Evolutionary conservation across 2,797 vertebrate species (phyloP).

Genomic region (Enoplosus armatus): DNA sequence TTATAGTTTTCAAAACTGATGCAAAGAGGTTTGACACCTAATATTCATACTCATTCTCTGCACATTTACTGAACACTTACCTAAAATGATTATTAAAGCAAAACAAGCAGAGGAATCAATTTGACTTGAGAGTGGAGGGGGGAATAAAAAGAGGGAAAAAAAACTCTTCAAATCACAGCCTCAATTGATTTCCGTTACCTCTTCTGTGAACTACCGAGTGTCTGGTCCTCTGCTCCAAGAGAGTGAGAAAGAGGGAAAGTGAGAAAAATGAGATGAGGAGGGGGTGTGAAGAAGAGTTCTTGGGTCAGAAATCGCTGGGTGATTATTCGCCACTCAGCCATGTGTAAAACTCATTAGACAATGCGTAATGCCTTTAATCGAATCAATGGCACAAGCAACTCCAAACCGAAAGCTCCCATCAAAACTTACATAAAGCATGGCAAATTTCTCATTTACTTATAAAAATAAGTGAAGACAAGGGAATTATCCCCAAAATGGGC

Average conservation of each 20-base stretch:
- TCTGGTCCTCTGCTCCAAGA: slow-evolving; percentile 66
- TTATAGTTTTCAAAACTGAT: slow-evolving; percentile 77
- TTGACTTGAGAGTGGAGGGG: slow-evolving; percentile 67
- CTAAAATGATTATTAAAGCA: slow-evolving; percentile 86
- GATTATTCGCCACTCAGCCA: slow-evolving; percentile 98
- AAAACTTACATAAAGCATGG: slow-evolving; percentile 87
- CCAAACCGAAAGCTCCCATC: slow-evolving; percentile 83
- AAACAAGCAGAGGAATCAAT: slow-evolving; percentile 85
- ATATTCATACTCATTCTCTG: slow-evolving; percentile 80
- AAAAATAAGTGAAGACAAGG: slow-evolving; percentile 79
- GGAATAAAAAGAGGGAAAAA: slow-evolving; percentile 38
- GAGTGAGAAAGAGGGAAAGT: slow-evolving; percentile 86
- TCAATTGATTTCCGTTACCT: slow-evolving; percentile 85
- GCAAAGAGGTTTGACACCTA: slow-evolving; percentile 70
- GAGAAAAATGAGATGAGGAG: slow-evolving; percentile 71
- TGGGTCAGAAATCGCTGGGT: slow-evolving; percentile 88
- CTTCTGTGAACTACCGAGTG: slow-evolving; percentile 74
- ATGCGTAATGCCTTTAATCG: slow-evolving; percentile 99
- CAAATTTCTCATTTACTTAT: slow-evolving; percentile 87
- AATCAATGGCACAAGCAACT: slow-evolving; percentile 92
- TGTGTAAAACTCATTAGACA: slow-evolving; percentile 99
- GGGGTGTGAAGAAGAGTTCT: slow-evolving; percentile 83
- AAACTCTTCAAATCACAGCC: slow-evolving; percentile 81
- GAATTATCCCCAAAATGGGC: slow-evolving; percentile 83
- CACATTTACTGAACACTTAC: slow-evolving; percentile 81